Evolutionary conservation across 2,113 vertebrate species (phyloP), one percentile per base, ranked within the genome.

Genomic region (Zosterops japonicus): DNA sequence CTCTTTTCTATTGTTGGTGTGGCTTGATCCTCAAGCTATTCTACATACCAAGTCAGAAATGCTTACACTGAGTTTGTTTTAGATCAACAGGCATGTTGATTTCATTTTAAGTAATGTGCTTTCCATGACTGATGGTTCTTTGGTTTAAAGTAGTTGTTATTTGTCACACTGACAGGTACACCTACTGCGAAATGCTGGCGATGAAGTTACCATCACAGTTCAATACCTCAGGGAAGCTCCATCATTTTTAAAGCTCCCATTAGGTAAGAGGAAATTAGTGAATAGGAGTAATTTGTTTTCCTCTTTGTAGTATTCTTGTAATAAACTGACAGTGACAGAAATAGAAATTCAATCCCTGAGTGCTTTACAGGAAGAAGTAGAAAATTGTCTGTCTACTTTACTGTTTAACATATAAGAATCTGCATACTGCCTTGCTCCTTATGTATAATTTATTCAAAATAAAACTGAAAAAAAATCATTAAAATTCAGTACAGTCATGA

Each of bases 151-250:
- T 59, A 64, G 63, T 35, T 97, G 9, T 97, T 94, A 91, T 97
- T 97, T 96, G 57, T 98, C 87, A 74, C 50, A 71, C 75, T 91
- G 86, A 90, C 98, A 99, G 99, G 99, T 99, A 95, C 98, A 98
- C 94, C 98, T 99, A 92, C 95, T 99, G 97, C 98, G 99, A 93
- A 99, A 99, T 31, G 99, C 99, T 53, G 99, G 99, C 53, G 98
- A 99, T 94, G 98, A 99, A 97, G 99, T 99, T 97, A 98, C 98
- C 96, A 96, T 99, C 97, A 99, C 98, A 23, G 99, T 99, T 92
- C 98, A 99, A 95, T 99, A 99, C 97, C 98, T 99, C 97, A 98
- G 98, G 97, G 99, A 99, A 95, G 98, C 99, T 42, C 99, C 99
- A 78, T 98, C 99, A 44, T 99, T 99, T 97, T 98, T 99, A 83